These are phyloP conservation scores for Gallinago undulata DNA, from an alignment of 2,113 vertebrate species.

Conservation along the genomic window DNA sequence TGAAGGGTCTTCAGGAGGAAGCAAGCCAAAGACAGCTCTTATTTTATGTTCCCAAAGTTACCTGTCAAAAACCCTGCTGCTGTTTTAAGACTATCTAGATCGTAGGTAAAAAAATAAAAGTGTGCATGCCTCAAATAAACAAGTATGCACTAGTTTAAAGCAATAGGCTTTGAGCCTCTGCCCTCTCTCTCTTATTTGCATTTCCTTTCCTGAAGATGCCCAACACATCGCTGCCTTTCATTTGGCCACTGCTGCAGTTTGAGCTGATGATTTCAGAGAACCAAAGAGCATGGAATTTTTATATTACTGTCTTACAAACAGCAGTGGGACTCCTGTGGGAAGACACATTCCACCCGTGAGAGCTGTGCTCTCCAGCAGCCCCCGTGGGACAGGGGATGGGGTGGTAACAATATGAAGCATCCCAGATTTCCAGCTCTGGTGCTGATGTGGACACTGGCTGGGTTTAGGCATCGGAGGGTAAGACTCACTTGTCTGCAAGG, in stretches of 20 bases:
- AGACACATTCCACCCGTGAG: fast-evolving
- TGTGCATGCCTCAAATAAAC: background rate
- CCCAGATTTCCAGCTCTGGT: background rate
- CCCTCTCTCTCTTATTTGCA: background rate
- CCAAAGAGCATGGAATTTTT: background rate
- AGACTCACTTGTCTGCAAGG: background rate
- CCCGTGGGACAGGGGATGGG: background rate
- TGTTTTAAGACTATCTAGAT: background rate
- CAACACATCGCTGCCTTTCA: background rate
- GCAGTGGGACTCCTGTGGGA: background rate
- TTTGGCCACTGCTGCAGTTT: background rate
- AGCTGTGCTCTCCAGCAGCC: background rate
- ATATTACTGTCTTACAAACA: background rate
- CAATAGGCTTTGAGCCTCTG: background rate
- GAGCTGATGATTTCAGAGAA: background rate
- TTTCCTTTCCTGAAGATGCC: background rate
- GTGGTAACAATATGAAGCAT: background rate
- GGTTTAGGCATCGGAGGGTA: background rate
- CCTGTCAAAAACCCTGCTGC: background rate
- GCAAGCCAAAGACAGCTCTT: background rate
- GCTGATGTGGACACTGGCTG: background rate
- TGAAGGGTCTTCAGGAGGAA: background rate
- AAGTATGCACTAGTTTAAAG: background rate
- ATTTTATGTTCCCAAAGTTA: background rate
- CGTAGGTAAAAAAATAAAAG: background rate